Base-by-base conservation (phyloP, 2,797 vertebrate genomes). In the Intellagama lesueurii region DNA sequence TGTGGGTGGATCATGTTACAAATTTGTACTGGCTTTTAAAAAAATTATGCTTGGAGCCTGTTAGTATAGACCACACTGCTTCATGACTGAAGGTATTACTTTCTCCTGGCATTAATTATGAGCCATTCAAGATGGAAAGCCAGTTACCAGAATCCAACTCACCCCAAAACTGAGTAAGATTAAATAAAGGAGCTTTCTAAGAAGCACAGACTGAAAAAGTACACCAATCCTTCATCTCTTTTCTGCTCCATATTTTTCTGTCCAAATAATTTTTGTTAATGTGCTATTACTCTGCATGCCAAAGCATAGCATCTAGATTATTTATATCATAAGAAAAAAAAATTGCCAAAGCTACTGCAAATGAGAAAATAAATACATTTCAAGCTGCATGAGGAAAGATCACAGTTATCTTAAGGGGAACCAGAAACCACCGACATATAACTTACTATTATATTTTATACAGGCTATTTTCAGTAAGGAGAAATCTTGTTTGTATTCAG, bases 391-490 rank as follows among this genome's bases (percentile, higher is more conserved):
- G 84, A 56, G 35, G 47, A 44, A 91, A 68, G 70, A 91, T 0
- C 17, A 32, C 22, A 83, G 49, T 77, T 86, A 47, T 3, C 44
- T 73, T 0, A 0, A 68, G 19, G 8, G 69, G 79, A 88, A 14
- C 75, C 28, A 77, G 69, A 85, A 75, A 84, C 72, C 4, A n/a
- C 8, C 8, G 40, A 89, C 22, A 26, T 40, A 26, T 22, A 92
- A 64, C 76, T 28, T 77, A 94, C 60, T 69, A 85, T 91, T 66
- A 87, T 22, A 19, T 92, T 64, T 83, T 47, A 81, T 82, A 70
- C 83, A 69, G 83, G 81, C 78, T 90, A 80, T 28, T 56, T 32
- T 32, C 79, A 82, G 52, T 4, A 69, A 85, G 32, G 26, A 77
- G 7, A 89, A 56, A 83, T 76, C 87, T 66, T 75, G 40, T n/a